Conservation (phyloP, 1,140 invertebrate genomes). For the Cyclina sinensis region DNA sequence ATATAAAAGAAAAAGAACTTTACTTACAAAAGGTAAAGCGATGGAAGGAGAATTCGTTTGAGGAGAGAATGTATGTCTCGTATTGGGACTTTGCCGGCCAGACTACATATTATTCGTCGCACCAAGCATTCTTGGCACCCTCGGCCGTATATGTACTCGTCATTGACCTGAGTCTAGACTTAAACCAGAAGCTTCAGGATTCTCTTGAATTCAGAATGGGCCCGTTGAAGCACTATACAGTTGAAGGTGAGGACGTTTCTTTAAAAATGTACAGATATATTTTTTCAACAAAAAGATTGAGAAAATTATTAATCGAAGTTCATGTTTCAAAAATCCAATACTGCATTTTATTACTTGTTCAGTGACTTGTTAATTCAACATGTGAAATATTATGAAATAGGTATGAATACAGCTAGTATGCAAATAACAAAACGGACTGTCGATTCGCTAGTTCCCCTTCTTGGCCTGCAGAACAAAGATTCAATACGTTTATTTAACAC, state of each 20-base stretch:
- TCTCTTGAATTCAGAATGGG: not conserved
- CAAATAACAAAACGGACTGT: no score
- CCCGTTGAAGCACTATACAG: constrained; percentile 28
- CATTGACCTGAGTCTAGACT: constrained; percentile 13
- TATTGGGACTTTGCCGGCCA: constrained; percentile 52
- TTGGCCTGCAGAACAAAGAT: no score
- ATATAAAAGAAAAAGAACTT: not conserved
- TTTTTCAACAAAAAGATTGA: no score
- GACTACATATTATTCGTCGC: constrained; percentile 9
- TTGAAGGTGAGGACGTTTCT: constrained; percentile 31
- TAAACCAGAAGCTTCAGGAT: not conserved
- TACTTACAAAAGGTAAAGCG: constrained; percentile 30
- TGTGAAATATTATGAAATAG: no score
- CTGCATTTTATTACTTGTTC: no score
- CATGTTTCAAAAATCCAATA: no score
- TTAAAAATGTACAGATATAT: no score
- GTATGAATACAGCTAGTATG: no score
- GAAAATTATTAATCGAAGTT: no score
- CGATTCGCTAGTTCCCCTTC: no score
- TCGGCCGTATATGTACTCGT: constrained; percentile 33
- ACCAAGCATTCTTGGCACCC: constrained; percentile 45
- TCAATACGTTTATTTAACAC: no score
- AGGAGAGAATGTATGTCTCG: constrained; percentile 50
- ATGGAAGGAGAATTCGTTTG: not conserved
- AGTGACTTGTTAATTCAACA: no score